Evolutionary conservation across 2,113 vertebrate genomes (phyloP).

Genomic region (Mus pahari): DNA sequence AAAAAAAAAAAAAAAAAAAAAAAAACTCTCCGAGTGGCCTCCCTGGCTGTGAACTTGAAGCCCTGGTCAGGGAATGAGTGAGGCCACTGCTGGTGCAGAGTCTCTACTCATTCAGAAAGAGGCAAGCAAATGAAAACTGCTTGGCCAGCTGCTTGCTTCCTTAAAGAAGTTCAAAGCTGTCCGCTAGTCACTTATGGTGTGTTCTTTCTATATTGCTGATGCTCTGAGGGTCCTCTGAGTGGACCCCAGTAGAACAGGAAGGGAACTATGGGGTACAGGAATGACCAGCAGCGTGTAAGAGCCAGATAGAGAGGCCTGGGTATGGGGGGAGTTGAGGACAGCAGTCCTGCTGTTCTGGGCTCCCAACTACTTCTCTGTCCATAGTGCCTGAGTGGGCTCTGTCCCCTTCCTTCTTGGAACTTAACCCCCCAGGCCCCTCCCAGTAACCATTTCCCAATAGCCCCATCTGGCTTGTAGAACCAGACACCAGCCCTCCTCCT

Average conservation of each 20-base stretch:
- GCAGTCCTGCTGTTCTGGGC: neutral
- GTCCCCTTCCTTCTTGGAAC: neutral
- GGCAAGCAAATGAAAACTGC: neutral
- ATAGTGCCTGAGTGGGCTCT: neutral
- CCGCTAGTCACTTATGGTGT: neutral
- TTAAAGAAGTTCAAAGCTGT: neutral
- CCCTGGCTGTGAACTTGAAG: neutral
- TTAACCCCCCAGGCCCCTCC: neutral
- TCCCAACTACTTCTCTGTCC: neutral
- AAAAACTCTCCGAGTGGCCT: too few species aligned
- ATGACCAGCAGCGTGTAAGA: neutral
- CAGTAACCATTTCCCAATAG: neutral
- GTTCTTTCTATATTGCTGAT: neutral
- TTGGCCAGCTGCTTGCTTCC: neutral
- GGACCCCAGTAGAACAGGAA: too few species aligned
- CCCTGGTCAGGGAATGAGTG: neutral
- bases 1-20: too few species aligned
- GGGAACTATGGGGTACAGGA: neutral
- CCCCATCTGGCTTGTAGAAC: conserved; percentile 49
- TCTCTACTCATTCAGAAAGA: neutral
- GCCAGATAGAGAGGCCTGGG: neutral
- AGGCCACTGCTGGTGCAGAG: neutral
- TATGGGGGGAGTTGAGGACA: neutral
- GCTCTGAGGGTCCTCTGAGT: neutral
- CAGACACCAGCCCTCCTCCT: neutral